Conservation (phyloP, 2,797 vertebrate species). For the Muscicapa striata region DNA sequence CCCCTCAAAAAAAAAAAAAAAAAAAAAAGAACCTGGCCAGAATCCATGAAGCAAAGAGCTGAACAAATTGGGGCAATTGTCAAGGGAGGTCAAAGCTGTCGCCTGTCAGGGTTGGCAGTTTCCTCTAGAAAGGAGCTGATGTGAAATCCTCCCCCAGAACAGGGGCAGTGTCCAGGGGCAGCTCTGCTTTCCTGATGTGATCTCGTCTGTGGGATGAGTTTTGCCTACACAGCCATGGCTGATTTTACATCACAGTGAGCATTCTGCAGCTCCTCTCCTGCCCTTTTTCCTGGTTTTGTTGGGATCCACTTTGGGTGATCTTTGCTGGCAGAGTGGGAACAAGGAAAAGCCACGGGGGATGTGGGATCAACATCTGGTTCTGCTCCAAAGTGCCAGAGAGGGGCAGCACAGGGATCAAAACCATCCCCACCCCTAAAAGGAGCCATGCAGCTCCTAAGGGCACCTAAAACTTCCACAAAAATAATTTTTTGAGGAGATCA, state of each 20-base stretch:
- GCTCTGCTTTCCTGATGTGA: not conserved
- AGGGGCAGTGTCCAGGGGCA: not conserved
- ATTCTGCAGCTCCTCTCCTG: not conserved
- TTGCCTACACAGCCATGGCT: not conserved
- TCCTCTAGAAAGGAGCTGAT: slow-evolving; percentile 33
- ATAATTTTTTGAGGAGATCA: not conserved
- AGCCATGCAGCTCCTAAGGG: fast-evolving
- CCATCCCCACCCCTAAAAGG: not conserved
- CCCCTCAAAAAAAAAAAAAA: not conserved
- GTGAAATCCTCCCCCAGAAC: not conserved
- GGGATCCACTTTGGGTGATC: fast-evolving
- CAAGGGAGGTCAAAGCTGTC: slow-evolving; percentile 61
- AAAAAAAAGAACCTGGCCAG: slow-evolving; percentile 12
- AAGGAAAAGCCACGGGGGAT: fast-evolving
- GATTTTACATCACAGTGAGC: slow-evolving; percentile 25
- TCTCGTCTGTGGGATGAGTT: not conserved
- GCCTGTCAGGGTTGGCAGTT: slow-evolving; percentile 45
- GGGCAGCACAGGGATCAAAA: not conserved
- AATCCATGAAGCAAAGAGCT: slow-evolving; percentile 47
- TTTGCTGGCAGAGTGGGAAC: fast-evolving
- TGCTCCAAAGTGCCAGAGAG: fast-evolving
- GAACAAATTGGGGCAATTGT: slow-evolving; percentile 56
- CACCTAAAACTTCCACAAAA: not conserved
- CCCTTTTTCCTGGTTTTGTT: not conserved
- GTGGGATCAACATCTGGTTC: not conserved